Evolutionary conservation across 2,113 vertebrate species (phyloP).

Genomic region (Amia ocellicauda): DNA sequence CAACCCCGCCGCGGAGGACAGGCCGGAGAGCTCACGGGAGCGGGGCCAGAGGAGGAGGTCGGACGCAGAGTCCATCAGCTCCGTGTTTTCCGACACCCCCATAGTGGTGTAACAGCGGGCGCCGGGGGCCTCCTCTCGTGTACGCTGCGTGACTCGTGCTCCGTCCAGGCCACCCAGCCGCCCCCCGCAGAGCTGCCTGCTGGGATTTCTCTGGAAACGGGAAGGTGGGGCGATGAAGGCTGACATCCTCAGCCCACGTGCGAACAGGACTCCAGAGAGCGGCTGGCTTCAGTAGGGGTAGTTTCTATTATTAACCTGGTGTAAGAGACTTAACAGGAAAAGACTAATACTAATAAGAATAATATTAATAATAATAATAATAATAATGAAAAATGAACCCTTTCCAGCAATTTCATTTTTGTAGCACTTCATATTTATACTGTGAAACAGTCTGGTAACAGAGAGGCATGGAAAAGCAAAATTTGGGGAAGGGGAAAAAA

Average conservation of each 20-base stretch:
- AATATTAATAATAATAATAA: conserved; percentile 33
- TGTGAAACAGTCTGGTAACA: conserved; percentile 61
- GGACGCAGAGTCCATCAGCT: conserved; percentile 91
- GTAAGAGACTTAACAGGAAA: conserved; percentile 6
- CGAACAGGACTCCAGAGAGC: conserved; percentile 12
- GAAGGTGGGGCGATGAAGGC: conserved; percentile 40
- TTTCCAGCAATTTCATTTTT: conserved; percentile 73
- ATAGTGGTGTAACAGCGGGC: conserved; percentile 82
- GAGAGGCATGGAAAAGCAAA: conserved; percentile 37
- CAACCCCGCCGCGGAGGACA: conserved; percentile 69
- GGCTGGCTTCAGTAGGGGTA: conserved; percentile 23
- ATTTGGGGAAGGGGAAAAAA: conserved; percentile 15
- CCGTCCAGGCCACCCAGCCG: conserved; percentile 2
- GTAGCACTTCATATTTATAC: conserved; percentile 76
- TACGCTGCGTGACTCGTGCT: too few species aligned
- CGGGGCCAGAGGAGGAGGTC: conserved; percentile 87
- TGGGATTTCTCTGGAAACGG: conserved; percentile 34
- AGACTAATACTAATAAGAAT: conserved; percentile 9
- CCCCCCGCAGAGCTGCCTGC: conserved; percentile 29
- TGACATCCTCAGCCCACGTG: conserved; percentile 9
- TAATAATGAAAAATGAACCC: conserved; percentile 39
- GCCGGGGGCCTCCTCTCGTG: background rate
- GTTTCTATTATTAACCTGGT: conserved; percentile 34
- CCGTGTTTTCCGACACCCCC: conserved; percentile 94
- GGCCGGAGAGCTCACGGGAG: conserved; percentile 47